Evolutionary conservation across 2,888 invertebrate species (phyloP).

Genomic region (Myopa testacea): DNA sequence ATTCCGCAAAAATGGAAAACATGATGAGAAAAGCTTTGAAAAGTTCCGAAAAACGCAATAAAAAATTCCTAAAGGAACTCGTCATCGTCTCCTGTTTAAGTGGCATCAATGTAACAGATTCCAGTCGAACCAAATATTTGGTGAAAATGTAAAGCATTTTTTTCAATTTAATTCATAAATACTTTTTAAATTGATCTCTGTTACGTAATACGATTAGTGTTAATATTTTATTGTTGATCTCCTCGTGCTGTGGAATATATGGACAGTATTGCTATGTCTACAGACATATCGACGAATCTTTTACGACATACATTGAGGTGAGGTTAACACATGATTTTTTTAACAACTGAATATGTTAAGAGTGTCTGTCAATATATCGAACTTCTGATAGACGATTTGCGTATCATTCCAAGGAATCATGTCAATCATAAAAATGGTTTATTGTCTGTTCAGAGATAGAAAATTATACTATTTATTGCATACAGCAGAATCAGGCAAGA

Average conservation of each 20-base stretch:
- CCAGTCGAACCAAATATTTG: conserved; percentile 11
- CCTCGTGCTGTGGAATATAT: conserved; percentile 19
- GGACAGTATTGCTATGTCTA: conserved; percentile 19
- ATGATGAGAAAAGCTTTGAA: no score
- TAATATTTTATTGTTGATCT: conserved; percentile 4
- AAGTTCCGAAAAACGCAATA: no score
- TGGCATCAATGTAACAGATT: conserved; percentile 11
- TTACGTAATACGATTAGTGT: neutral
- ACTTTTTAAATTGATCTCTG: neutral
- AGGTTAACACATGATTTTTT: neutral
- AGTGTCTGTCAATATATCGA: no score
- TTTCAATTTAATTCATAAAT: no score
- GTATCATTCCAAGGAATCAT: conserved; percentile 41
- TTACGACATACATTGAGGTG: conserved; percentile 13
- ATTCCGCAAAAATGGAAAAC: no score
- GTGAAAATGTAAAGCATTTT: conserved; percentile 14
- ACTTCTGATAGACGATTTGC: conserved; percentile 4
- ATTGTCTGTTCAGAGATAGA: conserved; percentile 35
- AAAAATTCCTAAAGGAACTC: neutral
- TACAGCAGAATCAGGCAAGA: conserved; percentile 29
- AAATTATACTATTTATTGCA: conserved; percentile 36
- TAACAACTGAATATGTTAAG: neutral
- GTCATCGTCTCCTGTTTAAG: neutral
- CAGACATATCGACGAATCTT: neutral
- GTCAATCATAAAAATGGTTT: conserved; percentile 39